Base-by-base conservation (phyloP, 1,140 invertebrate species). In the Hylyphantes graminicola region DNA sequence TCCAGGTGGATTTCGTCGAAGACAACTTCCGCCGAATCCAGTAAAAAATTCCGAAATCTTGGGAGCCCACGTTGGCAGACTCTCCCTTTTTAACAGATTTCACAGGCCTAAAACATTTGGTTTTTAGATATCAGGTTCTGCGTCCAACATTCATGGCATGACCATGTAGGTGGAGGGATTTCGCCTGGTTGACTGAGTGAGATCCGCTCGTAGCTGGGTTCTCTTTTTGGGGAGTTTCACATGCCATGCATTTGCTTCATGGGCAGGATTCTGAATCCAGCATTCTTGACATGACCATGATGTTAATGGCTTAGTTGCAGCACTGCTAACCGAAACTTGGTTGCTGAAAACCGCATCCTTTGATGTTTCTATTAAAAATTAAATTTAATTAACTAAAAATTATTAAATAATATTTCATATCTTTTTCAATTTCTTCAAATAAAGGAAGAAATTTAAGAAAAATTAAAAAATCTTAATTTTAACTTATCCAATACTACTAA, bases 261-360 rank as follows among this genome's bases (percentile, higher is more conserved):
- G 89, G 17, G 89, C 87, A 61, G 93, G 92, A 89, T 95, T 95
- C 64, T 90, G 89, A 3, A 94, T 90, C 90, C 93, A 91, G 89
- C 94, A 95, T 65, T 90, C 90, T 8, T 89, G 87, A 90, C 94
- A 94, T 78, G 93, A 92, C 93, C 93, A 94, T 75, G 90, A 90
- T 3, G 88, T 77, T 54, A 90, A 88, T 57, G 90, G 87, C 87
- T 92, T 73, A 19, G 50, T 73, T 11, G 50, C 17, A 21, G 19
- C 21, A 17, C n/a, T 54, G 51, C 51, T 55, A 50, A 68, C 48
- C 12, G 13, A 21, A n/a, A 50, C 65, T 68, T 51, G 12, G 13
- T 48, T 12, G 12, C 17, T 68, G 35, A 35, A n/a, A n/a, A 35
- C 35, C 5, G 35, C 35, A 35, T 35, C 35, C 35, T 35, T 35